Evolutionary conservation across 2,888 invertebrate species (phyloP).

Genomic region (Autographa gamma): DNA sequence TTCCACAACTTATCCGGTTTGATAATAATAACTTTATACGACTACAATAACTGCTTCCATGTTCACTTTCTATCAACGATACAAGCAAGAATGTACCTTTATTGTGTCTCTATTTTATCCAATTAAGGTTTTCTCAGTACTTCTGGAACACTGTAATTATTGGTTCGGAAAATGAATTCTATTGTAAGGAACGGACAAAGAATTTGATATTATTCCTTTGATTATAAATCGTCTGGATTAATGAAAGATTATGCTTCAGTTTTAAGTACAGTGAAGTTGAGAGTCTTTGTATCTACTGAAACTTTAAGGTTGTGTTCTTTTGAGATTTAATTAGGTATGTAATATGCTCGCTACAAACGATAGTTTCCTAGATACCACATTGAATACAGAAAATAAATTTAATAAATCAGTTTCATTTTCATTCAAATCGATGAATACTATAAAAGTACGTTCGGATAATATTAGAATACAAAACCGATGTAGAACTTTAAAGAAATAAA

Average conservation of each 20-base stretch:
- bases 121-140: constrained; percentile 33
- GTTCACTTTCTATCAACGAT: neutral
- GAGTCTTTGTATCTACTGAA: neutral
- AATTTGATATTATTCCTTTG: neutral
- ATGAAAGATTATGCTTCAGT: neutral
- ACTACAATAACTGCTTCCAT: neutral
- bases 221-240: constrained; percentile 1
- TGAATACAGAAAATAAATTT: no score
- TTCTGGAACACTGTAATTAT: constrained; percentile 26
- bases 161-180: constrained; percentile 25
- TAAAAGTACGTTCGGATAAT: neutral
- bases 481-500: neutral
- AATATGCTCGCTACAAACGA: neutral
- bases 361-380: neutral
- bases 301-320: neutral
- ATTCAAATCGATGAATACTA: no score
- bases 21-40: neutral
- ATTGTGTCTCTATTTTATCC: constrained; percentile 15
- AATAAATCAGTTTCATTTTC: no score
- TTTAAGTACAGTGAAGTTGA: neutral
- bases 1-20: neutral
- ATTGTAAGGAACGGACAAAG: neutral
- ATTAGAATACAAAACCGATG: neutral
- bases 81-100: neutral
- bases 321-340: neutral